Percentiles rank a stretch among this genome's conserved stretches.
Conservation (phyloP, 2,888 invertebrate genomes). For the Atethmia centrago region DNA sequence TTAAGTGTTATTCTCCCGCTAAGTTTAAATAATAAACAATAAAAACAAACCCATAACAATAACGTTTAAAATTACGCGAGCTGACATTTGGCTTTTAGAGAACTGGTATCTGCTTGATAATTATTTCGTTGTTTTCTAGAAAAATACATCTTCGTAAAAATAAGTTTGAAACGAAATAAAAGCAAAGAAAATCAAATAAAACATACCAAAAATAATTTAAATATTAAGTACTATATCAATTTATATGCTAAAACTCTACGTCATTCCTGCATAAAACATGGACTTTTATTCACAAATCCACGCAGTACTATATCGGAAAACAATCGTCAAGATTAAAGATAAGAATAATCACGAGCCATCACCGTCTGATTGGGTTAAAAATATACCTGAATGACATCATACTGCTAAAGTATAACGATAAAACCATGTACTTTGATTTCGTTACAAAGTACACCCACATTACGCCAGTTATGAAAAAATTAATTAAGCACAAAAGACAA, state of each 20-base stretch:
- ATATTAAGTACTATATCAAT: background rate
- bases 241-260: no score
- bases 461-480: background rate
- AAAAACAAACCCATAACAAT: slow-evolving; percentile 29
- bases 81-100: slow-evolving; percentile 33
- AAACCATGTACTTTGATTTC: slow-evolving; percentile 22
- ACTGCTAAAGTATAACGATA: background rate
- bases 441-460: background rate
- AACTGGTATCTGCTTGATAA: slow-evolving; percentile 4
- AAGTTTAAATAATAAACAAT: slow-evolving; percentile 28
- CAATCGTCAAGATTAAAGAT: slow-evolving; percentile 42
- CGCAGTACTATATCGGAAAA: slow-evolving; percentile 38
- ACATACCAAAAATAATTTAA: background rate
- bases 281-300: background rate
- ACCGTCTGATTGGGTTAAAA: slow-evolving; percentile 32
- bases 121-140: slow-evolving; percentile 17
- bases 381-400: slow-evolving; percentile 53
- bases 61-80: slow-evolving; percentile 21
- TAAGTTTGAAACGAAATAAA: background rate
- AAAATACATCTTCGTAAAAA: background rate
- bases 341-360: slow-evolving; percentile 33
- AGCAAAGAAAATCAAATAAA: background rate
- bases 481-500: background rate
- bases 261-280: background rate
- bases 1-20: slow-evolving; percentile 43